Conservation (phyloP, 2,888 invertebrate species). For the Drosophila subsilvestris region DNA sequence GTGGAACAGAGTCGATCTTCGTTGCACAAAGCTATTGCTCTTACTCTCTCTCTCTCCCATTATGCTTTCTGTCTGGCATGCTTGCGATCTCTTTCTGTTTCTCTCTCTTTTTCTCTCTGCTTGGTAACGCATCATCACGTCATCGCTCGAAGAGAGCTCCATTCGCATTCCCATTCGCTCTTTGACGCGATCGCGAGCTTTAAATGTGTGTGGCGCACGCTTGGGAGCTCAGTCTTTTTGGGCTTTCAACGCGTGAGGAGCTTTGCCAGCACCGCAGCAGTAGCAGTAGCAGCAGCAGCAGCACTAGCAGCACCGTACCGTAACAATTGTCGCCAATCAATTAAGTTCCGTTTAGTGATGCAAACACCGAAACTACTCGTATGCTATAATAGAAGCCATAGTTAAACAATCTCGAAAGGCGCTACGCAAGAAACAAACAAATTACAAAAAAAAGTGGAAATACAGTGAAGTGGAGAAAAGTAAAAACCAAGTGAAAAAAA, state of each 20-base stretch:
- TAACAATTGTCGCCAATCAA: slow-evolving; percentile 27
- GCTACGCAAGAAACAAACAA: not conserved
- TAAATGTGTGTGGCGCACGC: slow-evolving; percentile 60
- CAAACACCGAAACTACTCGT: slow-evolving; percentile 16
- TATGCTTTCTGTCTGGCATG: not conserved
- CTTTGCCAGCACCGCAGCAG: slow-evolving; percentile 14
- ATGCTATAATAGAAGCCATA: slow-evolving; percentile 8
- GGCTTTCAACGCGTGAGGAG: slow-evolving; percentile 61
- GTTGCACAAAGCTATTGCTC: not conserved
- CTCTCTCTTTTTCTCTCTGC: not conserved
- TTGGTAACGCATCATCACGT: slow-evolving; percentile 44
- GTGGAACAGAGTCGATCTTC: not conserved
- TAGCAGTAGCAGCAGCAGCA: too few relatives aligned
- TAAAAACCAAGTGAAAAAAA: slow-evolving; percentile 46
- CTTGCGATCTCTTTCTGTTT: not conserved
- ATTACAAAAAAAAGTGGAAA: slow-evolving; percentile 16
- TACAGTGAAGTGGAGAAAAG: slow-evolving; percentile 34
- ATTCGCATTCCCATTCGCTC: slow-evolving; percentile 5
- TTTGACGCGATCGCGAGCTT: slow-evolving; percentile 48
- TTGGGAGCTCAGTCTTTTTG: slow-evolving; percentile 59
- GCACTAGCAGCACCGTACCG: not conserved
- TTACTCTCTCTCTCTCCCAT: not conserved
- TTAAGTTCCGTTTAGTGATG: slow-evolving; percentile 39
- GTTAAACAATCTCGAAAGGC: slow-evolving; percentile 11
- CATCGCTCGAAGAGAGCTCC: slow-evolving; percentile 17